phyloP scores from a whole-genome alignment of 2,888 invertebrate species.

The Caradrina clavipalpis region DNA sequence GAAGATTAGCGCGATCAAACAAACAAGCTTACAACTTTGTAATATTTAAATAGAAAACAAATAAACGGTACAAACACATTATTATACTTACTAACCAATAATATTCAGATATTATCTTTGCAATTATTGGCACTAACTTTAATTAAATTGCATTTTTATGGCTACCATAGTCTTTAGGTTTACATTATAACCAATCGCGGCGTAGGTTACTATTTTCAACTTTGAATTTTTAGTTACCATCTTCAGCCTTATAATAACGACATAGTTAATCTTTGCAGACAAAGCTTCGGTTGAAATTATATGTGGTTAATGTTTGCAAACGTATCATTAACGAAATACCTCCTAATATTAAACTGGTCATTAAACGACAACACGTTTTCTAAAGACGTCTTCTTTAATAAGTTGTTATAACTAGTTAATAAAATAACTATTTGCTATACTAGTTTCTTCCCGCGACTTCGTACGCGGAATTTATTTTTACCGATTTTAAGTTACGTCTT shows the following conservation, averaged over 20 bases:
- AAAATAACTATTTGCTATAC: constrained; percentile 19
- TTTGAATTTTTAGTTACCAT: constrained; percentile 18
- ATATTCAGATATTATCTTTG: constrained; percentile 23
- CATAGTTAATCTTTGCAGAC: constrained; percentile 10
- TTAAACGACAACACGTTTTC: constrained; percentile 13
- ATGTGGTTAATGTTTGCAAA: not conserved
- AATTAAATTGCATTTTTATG: constrained; percentile 36
- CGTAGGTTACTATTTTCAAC: constrained; percentile 11
- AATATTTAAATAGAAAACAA: too few species aligned
- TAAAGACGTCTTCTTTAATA: constrained; percentile 22
- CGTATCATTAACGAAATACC: constrained; percentile 22
- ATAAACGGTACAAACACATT: constrained; percentile 29
- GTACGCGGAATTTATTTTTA: too few species aligned
- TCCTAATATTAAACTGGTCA: constrained; percentile 8
- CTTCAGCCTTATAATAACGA: not conserved
- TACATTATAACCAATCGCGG: constrained; percentile 8
- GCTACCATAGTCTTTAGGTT: constrained; percentile 20
- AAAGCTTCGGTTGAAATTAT: constrained; percentile 12
- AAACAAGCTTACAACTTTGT: too few species aligned
- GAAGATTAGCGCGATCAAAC: too few species aligned
- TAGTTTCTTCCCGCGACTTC: too few species aligned
- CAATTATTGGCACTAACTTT: constrained; percentile 22
- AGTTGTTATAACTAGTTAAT: not conserved
- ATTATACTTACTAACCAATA: constrained; percentile 25
- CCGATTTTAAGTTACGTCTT: too few species aligned